phyloP scores from a whole-genome alignment of 2,113 vertebrate species.

The Cepphus grylle region DNA sequence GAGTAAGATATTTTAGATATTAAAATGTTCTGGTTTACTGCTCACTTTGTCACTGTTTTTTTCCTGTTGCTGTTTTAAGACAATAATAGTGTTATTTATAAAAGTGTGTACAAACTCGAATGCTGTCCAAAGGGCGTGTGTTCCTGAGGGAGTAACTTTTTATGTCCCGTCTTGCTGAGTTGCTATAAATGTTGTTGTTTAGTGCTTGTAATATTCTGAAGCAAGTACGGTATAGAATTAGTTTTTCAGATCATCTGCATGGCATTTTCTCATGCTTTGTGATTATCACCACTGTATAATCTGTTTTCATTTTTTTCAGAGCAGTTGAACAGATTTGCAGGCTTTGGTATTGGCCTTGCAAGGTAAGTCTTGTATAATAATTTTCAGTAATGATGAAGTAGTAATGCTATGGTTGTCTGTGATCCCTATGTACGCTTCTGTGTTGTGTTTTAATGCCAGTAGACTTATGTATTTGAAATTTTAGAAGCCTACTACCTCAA shows the following conservation, averaged over 20 bases:
- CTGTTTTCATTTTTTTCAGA: conserved; percentile 72
- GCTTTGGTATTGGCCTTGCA: conserved; percentile 91
- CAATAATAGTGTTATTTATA: not conserved
- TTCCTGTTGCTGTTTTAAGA: not conserved
- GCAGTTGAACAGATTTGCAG: conserved; percentile 88
- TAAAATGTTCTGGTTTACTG: not conserved
- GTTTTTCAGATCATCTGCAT: not conserved
- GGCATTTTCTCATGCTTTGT: not conserved
- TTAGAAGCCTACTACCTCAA: not conserved
- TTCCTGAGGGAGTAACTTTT: not conserved
- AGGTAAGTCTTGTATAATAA: conserved; percentile 77
- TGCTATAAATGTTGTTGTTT: not conserved
- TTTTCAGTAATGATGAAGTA: not conserved
- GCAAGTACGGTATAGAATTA: not conserved
- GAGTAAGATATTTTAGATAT: not conserved
- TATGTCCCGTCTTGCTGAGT: not conserved
- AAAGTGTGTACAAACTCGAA: not conserved
- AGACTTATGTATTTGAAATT: not conserved
- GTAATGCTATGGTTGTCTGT: not conserved
- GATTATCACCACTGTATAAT: conserved; percentile 24
- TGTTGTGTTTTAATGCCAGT: not conserved
- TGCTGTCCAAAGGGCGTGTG: not conserved
- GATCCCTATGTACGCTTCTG: accelerated
- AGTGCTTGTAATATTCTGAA: not conserved
- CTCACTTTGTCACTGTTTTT: not conserved